phyloP scores from a whole-genome alignment of 2,113 vertebrate species.

The Leucopternis melanops region DNA sequence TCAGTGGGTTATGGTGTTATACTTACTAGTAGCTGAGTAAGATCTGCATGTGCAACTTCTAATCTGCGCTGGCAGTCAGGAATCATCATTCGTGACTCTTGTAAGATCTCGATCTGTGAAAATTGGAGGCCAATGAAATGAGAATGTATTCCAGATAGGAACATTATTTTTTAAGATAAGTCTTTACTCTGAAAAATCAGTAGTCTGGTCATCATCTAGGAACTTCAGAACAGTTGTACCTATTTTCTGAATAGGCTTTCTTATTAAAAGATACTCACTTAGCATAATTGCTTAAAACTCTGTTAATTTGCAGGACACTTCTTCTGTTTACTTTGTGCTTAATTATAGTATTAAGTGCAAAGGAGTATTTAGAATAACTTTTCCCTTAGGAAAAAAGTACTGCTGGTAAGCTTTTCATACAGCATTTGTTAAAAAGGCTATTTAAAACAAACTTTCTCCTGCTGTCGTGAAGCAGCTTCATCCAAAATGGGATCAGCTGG shows the following conservation, averaged over 20 bases:
- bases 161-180: not conserved
- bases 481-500: conserved; percentile 82
- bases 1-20: not conserved
- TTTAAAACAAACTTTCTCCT: conserved; percentile 74
- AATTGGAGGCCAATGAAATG: not conserved
- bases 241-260: not conserved
- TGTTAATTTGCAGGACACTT: not conserved
- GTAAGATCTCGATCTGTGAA: conserved; percentile 86
- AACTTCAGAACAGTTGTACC: not conserved
- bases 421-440: conserved; percentile 66
- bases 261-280: not conserved
- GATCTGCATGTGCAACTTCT: conserved; percentile 81
- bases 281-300: conserved; percentile 18
- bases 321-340: not conserved
- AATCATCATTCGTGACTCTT: conserved; percentile 96
- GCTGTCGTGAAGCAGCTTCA: conserved; percentile 72
- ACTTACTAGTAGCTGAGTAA: conserved; percentile 88
- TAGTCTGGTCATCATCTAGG: not conserved
- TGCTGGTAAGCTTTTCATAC: conserved; percentile 45
- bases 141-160: not conserved
- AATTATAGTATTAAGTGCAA: not conserved
- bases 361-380: not conserved
- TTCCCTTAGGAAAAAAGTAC: not conserved
- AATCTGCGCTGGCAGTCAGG: conserved; percentile 92
- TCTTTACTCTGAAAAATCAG: not conserved